Conservation (phyloP, 2,113 vertebrate genomes). For the Craseonycteris thonglongyai region DNA sequence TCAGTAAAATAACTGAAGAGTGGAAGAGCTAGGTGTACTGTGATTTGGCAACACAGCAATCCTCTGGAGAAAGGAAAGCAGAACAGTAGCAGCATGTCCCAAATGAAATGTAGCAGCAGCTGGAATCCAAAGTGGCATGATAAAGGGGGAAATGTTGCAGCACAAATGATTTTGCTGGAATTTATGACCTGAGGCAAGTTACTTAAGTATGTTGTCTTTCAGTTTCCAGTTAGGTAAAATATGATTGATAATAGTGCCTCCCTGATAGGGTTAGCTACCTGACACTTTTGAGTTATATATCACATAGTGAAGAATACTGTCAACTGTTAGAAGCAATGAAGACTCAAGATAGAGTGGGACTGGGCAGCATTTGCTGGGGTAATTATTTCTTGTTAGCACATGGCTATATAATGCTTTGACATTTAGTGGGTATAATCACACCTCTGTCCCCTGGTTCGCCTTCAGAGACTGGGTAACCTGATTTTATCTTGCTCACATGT, state of each 20-base stretch:
- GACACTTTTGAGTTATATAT: background rate
- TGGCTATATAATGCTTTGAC: background rate
- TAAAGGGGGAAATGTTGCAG: background rate
- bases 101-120: background rate
- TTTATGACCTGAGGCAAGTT: background rate
- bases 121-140: background rate
- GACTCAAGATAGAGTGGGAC: background rate
- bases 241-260: background rate
- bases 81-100: background rate
- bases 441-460: background rate
- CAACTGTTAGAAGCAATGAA: background rate
- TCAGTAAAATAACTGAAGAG: background rate
- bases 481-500: slow-evolving; percentile 4
- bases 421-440: background rate
- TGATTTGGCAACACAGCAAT: background rate
- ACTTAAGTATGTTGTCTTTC: background rate
- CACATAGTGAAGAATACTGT: background rate
- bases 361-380: background rate
- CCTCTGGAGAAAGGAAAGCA: background rate
- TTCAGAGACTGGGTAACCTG: background rate
- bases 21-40: background rate
- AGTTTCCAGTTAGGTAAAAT: background rate
- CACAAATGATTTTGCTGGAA: background rate
- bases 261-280: background rate
- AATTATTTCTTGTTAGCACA: background rate